These are phyloP conservation scores for Rhyzopertha dominica DNA, from an alignment of 1,140 invertebrate genomes.

Conservation along the genomic window DNA sequence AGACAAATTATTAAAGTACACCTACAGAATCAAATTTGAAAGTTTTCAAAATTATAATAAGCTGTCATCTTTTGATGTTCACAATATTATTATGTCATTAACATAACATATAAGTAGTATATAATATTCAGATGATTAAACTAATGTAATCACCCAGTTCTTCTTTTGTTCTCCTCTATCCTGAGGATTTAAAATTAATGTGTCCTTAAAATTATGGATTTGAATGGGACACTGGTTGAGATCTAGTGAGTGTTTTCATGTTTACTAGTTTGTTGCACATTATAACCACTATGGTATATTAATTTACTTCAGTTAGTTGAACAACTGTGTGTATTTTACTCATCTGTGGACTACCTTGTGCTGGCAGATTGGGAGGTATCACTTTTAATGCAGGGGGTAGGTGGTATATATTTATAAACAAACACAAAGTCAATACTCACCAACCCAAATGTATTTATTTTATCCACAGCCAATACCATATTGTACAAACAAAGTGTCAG, in stretches of 20 bases:
- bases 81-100: too few species aligned
- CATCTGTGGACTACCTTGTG: background rate
- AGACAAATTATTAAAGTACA: background rate
- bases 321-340: too few species aligned
- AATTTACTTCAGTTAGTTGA: too few species aligned
- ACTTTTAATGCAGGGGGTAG: background rate
- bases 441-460: constrained; percentile 11
- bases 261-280: background rate
- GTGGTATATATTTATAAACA: constrained; percentile 6
- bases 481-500: background rate
- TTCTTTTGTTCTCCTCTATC: too few species aligned
- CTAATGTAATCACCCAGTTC: too few species aligned
- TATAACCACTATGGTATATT: background rate
- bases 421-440: background rate
- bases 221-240: background rate
- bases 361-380: constrained; percentile 1
- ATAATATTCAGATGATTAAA: constrained; percentile 1
- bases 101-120: background rate
- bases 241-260: background rate
- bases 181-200: too few species aligned
- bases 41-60: background rate
- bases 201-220: background rate
- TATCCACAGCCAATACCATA: background rate
- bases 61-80: too few species aligned
- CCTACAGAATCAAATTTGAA: background rate